Evolutionary conservation across 1,140 invertebrate species (phyloP).

Genomic region (Eueides isabella): DNA sequence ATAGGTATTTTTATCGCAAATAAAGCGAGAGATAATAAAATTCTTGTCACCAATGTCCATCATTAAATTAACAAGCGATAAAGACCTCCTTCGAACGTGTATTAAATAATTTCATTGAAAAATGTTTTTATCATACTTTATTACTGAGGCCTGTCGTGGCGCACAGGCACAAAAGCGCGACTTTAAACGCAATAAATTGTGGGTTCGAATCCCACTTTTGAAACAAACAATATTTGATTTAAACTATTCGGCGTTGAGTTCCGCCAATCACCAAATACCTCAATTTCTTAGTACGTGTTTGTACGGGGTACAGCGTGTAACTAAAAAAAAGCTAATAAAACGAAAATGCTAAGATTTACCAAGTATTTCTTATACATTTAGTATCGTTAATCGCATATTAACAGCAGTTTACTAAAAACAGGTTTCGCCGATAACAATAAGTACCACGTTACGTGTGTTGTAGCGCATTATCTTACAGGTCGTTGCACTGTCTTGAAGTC

Average conservation of each 20-base stretch:
- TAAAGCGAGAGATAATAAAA: background rate
- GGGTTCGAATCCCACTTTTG: no score
- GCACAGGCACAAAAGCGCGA: no score
- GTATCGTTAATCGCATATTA: background rate
- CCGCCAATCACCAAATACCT: no score
- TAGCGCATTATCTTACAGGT: conserved; percentile 13
- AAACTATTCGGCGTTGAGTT: no score
- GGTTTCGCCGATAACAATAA: conserved; percentile 2
- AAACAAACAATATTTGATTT: no score
- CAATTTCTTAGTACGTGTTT: no score
- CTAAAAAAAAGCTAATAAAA: no score
- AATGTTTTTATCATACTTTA: background rate
- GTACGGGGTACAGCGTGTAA: no score
- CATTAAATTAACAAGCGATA: conserved; percentile 4
- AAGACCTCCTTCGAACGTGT: background rate
- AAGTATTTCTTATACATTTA: no score
- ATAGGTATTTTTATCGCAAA: conserved; percentile 2
- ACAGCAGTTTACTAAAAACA: background rate
- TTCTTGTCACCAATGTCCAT: background rate
- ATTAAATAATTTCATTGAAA: background rate
- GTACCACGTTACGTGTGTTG: background rate
- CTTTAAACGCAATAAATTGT: no score
- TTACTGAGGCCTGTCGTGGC: no score
- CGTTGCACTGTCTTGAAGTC: conserved; percentile 19
- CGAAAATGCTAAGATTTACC: no score